These are phyloP conservation scores for Lampris incognitus DNA, from an alignment of 2,113 vertebrate species.

Conservation along the genomic window DNA sequence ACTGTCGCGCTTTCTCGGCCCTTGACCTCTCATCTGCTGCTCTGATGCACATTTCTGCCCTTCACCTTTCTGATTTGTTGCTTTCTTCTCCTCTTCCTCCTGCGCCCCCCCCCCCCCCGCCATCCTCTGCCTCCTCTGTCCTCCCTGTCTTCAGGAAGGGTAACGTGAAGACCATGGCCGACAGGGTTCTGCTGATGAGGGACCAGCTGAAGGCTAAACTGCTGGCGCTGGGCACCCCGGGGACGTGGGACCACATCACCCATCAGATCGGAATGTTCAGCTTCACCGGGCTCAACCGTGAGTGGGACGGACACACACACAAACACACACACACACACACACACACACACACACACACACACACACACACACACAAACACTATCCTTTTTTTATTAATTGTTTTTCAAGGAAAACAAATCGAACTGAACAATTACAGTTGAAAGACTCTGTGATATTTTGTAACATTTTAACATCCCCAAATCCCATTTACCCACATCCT, in stretches of 20 bases:
- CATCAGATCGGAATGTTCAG: slow-evolving; percentile 98
- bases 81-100: too few relatives aligned
- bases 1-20: background rate
- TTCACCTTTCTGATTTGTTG: background rate
- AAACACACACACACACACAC: background rate
- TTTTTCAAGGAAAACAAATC: background rate
- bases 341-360: slow-evolving; percentile 1
- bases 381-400: too few relatives aligned
- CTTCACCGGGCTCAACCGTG: slow-evolving; percentile 93
- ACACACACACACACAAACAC: background rate
- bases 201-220: slow-evolving; percentile 88
- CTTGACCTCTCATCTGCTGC: background rate
- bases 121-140: too few relatives aligned
- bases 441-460: too few relatives aligned
- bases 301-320: slow-evolving; percentile 64
- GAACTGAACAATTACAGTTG: background rate
- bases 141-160: slow-evolving; percentile 80
- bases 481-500: too few relatives aligned
- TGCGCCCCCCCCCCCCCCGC: background rate
- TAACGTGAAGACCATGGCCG: slow-evolving; percentile 95
- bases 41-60: background rate
- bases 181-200: slow-evolving; percentile 91
- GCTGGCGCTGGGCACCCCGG: slow-evolving; percentile 87
- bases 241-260: slow-evolving; percentile 95
- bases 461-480: too few relatives aligned